Evolutionary conservation across 2,888 invertebrate genomes (phyloP), one percentile per base, ranked within the genome.

Genomic region (Lasiommata megera): DNA sequence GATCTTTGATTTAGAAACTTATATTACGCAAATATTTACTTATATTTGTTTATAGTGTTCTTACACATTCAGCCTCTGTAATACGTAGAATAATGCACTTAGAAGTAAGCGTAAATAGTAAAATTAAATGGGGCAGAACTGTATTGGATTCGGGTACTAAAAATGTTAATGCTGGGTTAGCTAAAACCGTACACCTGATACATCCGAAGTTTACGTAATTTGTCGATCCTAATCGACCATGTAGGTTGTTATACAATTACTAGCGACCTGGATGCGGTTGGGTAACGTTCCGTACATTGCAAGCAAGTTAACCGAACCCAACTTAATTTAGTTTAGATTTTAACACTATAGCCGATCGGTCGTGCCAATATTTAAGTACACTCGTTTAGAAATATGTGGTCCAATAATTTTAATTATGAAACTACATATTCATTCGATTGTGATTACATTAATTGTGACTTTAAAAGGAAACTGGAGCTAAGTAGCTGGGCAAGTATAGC

Each of bases 241-340:
- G 53, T 53, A 62, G 58, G 57, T 55, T 43, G 60, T 67, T 67
- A 66, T 67, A 64, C 64, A 65, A 67, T 66, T 63, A 58, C 66
- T 53, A 44, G 53, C 61, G 63, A 66, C 65, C 62, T 59, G 62
- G 63, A 62, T 62, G 63, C 60, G 62, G 64, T 69, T 67, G 66
- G 67, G 56, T 69, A 65, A 58, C 60, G 57, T 23, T 48, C 51
- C 36, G 46, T 38, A 57, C 58, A 58, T 58, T 63, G 58, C 41
- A 54, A 55, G 40, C 54, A 54, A 38, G 56, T 60, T 48, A 57
- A 56, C 38, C 55, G 40, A 58, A 62, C 56, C 52, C 43, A 29
- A 37, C 40, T 54, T 54, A 48, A 43, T 52, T 57, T 57, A 64
- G 65, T 64, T 56, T 54, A 53, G 38, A 54, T 50, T 57, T 50